Evolutionary conservation across 23 tunicate genomes (phyloP).

Genomic region (Oikopleura vanhoeffeni): DNA sequence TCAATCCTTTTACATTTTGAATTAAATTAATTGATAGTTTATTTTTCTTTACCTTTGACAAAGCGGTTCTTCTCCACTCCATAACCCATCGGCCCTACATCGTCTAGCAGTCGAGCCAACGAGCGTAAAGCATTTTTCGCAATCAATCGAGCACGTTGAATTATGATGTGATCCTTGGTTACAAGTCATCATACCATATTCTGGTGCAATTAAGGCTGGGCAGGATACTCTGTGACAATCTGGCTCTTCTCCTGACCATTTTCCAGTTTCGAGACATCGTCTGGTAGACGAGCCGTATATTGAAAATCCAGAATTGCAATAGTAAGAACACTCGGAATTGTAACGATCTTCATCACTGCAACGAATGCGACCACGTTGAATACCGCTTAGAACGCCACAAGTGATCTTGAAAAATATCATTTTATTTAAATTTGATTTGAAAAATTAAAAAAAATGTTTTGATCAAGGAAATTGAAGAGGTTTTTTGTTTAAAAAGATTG

Average conservation of each 20-base stretch:
- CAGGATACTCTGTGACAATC: slow-evolving; percentile 44
- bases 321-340: slow-evolving; percentile 34
- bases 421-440: too few relatives aligned
- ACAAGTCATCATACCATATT: slow-evolving; percentile 30
- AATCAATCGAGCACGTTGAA: slow-evolving; percentile 36
- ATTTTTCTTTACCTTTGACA: slow-evolving; percentile 60
- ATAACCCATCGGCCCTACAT: slow-evolving; percentile 47
- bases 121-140: slow-evolving; percentile 38
- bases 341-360: slow-evolving; percentile 29
- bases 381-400: slow-evolving; percentile 18
- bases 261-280: slow-evolving; percentile 43
- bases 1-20: too few relatives aligned
- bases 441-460: too few relatives aligned
- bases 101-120: slow-evolving; percentile 26
- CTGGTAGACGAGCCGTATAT: slow-evolving; percentile 34
- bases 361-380: slow-evolving; percentile 29
- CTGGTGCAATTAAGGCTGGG: slow-evolving; percentile 23
- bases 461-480: too few relatives aligned
- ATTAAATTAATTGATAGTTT: neutral
- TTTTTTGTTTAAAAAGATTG: too few relatives aligned
- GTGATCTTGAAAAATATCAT: slow-evolving; percentile 22
- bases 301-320: slow-evolving; percentile 35
- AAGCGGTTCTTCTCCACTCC: slow-evolving; percentile 55
- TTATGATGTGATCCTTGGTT: slow-evolving; percentile 27
- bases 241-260: slow-evolving; percentile 52